Base-by-base conservation (phyloP, 2,113 vertebrate genomes). In the Nanorana parkeri region DNA sequence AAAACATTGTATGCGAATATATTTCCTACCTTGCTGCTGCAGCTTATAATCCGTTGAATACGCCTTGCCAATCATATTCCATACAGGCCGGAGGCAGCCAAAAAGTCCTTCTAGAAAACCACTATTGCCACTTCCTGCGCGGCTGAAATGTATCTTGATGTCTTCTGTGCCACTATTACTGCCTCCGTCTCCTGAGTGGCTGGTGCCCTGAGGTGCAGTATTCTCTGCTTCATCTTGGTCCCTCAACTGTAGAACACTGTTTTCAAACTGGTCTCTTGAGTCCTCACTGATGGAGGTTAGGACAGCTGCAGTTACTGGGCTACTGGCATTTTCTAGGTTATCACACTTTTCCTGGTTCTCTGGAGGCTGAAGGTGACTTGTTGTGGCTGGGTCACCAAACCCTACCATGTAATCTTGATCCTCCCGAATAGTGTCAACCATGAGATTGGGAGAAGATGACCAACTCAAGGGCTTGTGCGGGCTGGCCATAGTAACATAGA, bases 21-120 rank as follows among this genome's bases (percentile, higher is more conserved):
- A 51, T 21, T 66, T 19, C 95, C 88, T 76, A 99, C 98, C 98
- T 95, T 99, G 98, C 87, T 98, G 98, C 69, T 99, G 98, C 29
- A 99, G 91, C 72, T 99, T 99, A 91, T 99, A 99, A 85, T 99
- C 97, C 0, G 98, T 99, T 24, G 97, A 98, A 87, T 99, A 99
- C 0, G 96, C 98, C 87, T 99, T 99, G 80, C 98, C 98, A 0
- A 99, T 98, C 89, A 99, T 99, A 88, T 99, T 99, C 97, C 97
- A 99, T 10, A 99, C 97, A 0, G 98, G 98, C 71, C 95, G 90
- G 32, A 99, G 92, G 81, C 98, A 99, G 17, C 98, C 98, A 0
- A 99, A 99, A 0, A 99, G 93, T 26, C 98, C 98, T 87, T 99
- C 98, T 0, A 99, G 92, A 88, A 99, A 99, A n/a, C 98, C 96